Base-by-base conservation (phyloP, 2,797 vertebrate genomes). In the Natrix natrix region DNA sequence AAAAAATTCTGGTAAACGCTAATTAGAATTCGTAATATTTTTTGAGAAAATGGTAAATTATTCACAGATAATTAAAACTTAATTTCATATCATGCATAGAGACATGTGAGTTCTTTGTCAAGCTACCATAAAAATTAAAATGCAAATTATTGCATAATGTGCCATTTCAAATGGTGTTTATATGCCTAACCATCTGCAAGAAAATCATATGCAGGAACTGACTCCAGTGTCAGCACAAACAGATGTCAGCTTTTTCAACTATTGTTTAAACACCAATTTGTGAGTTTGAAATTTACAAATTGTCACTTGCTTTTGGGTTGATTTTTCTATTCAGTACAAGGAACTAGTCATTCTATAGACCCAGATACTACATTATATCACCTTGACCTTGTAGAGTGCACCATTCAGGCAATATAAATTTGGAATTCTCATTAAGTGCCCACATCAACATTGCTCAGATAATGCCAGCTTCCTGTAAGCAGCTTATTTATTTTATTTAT, bases 211-310 rank as follows among this genome's bases (percentile, higher is more conserved):
- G 12, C 43, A 93, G 32, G 22, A 94, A 83, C 87, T 63, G 61
- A 93, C 88, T 89, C 48, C 90, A 90, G 56, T 0, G 20, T 78
- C 92, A 92, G 55, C 43, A 83, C 56, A 93, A 91, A 91, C 92
- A 93, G 78, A 91, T 93, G 90, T 91, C 69, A 48, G 55, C 54
- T 90, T 92, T 94, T 94, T 88, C 56, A 92, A 26, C 56, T 92
- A 89, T 69, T 91, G 88, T 92, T 57, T 52, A 86, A 92, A 56
- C 59, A 91, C 90, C 60, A 83, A 89, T 91, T 93, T 91, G 90
- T 93, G 87, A 43, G n/a, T 66, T 28, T 90, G 61, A 93, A 78
- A 78, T 90, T 63, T 74, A 88, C 74, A 87, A 93, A 91, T 90
- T 93, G 52, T 26, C 24, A 86, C 48, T 89, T 52, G 24, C 55